phyloP scores from a whole-genome alignment of 2,797 vertebrate species.

The Halcyon chelicuti region DNA sequence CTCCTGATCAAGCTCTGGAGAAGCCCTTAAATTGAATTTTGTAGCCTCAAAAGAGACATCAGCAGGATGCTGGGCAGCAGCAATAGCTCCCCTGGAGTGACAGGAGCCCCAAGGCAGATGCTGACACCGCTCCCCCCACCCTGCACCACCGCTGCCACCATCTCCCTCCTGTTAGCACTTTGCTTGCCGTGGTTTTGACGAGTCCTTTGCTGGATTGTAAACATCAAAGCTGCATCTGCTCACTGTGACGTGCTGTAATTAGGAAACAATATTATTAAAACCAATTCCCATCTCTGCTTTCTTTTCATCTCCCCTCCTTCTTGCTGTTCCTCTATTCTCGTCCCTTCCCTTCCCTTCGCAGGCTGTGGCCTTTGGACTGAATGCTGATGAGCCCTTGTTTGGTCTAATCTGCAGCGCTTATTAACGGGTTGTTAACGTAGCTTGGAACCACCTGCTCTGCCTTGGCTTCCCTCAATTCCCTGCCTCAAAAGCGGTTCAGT shows the following conservation, averaged over 20 bases:
- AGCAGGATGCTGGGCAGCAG: neutral
- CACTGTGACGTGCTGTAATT: constrained; percentile 3
- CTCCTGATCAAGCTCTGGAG: neutral
- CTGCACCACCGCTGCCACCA: fast-evolving
- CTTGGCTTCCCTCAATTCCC: neutral
- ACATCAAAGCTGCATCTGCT: constrained; percentile 38
- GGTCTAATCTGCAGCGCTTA: constrained; percentile 10
- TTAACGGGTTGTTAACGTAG: neutral
- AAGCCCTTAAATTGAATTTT: neutral
- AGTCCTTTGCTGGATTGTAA: neutral
- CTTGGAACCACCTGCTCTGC: constrained; percentile 22
- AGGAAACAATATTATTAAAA: constrained; percentile 58
- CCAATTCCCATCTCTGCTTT: constrained; percentile 26
- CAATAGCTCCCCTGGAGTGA: neutral
- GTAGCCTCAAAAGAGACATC: neutral
- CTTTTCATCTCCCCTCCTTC: constrained; percentile 32
- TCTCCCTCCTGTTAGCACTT: neutral
- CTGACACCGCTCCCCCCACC: fast-evolving
- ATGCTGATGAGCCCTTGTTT: constrained; percentile 49
- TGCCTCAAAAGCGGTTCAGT: neutral
- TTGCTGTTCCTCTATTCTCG: neutral
- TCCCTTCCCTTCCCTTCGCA: neutral
- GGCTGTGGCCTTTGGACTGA: constrained; percentile 4
- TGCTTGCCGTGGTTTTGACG: neutral
- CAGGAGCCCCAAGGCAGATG: fast-evolving